phyloP scores from a whole-genome alignment of 2,888 invertebrate genomes.

The Andrena haemorrhoa region DNA sequence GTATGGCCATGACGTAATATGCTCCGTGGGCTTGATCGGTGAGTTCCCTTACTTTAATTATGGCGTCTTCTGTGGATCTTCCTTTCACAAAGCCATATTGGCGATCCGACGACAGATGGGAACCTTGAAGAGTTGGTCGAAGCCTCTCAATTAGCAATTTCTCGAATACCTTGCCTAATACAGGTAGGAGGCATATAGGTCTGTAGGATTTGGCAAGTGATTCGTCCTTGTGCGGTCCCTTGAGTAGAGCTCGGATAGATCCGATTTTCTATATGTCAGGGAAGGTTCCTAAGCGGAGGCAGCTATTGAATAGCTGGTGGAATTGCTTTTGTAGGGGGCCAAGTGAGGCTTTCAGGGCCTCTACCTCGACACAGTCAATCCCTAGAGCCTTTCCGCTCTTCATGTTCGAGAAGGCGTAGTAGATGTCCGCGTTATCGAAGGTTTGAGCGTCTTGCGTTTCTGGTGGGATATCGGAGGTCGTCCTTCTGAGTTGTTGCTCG shows the following conservation, averaged over 20 bases:
- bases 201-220: neutral
- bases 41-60: neutral
- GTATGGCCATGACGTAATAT: neutral
- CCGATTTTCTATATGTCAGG: neutral
- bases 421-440: neutral
- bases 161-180: neutral
- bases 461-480: neutral
- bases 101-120: neutral
- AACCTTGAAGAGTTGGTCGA: neutral
- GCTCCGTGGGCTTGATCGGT: neutral
- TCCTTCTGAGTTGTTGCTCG: neutral
- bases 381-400: conserved; percentile 15
- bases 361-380: conserved; percentile 9
- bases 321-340: neutral
- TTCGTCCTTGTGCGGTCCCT: neutral
- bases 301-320: neutral
- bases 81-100: neutral
- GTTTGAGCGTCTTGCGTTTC: neutral
- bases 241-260: neutral
- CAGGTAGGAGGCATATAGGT: neutral
- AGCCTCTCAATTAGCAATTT: neutral
- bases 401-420: neutral
- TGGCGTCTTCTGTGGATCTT: conserved; percentile 2
- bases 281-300: too few species aligned
- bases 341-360: conserved; percentile 1